Evolutionary conservation across 2,113 vertebrate species (phyloP), one percentile per base, ranked within the genome.

Genomic region (Oryzias woworae): DNA sequence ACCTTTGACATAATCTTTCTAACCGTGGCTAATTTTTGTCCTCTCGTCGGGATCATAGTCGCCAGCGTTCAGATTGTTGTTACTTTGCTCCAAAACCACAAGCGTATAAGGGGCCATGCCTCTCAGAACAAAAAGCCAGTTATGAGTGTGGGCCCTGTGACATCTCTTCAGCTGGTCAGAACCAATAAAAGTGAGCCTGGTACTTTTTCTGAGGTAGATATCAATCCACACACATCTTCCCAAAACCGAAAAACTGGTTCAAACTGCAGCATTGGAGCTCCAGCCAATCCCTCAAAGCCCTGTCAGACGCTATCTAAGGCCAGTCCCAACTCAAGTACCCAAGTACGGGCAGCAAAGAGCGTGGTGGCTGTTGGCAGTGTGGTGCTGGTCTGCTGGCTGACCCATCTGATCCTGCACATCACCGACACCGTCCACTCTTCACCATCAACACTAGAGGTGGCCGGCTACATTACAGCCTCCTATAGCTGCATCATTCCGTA

Each of bases 311-410:
- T 68, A 5, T 48, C 66, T 6, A 89, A 87, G 64, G 12, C 58
- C 45, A 68, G 56, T 5, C 5, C 22, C 0, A 57, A 66, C 60
- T 53, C 87, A 0, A 23, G 59, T 45, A 65, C 51, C 62, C 89
- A 89, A 77, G 69, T 89, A 62, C 85, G 91, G 44, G 92, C 90
- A 0, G 92, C 91, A n/a, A 92, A 91, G 70, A 91, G 90, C 3
- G 90, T 92, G 73, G 84, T 92, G 66, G 89, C 87, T 2, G 92
- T 92, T 5, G 87, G 89, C 43, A 83, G 64, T 0, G 81, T 92
- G 58, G 92, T 92, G 60, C 71, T 92, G 54, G 68, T 91, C 46
- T 92, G 89, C 80, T 93, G 91, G 92, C 26, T 90, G 70, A 90
- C 80, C 60, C 92, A 93, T 65, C 58, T 92, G 48, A 15, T 89